A percentile compares a stretch with the other conserved stretches of the same genome.
Conservation (phyloP, 2,797 vertebrate genomes). For the Pangasius djambal region DNA sequence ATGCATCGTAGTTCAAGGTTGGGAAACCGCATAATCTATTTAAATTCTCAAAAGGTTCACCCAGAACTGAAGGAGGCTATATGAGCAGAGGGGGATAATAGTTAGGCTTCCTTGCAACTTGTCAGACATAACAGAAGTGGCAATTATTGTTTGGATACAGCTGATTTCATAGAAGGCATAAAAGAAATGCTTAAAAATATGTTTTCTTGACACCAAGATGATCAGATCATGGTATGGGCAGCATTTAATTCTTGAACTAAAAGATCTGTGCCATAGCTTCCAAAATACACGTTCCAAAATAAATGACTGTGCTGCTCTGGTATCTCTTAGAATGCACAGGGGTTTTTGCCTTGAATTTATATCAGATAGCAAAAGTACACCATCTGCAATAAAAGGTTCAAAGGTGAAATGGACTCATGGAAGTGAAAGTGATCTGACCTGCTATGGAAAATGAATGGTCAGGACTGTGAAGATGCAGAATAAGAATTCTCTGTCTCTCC, state of each 20-base stretch:
- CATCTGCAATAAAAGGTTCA: conserved; percentile 4
- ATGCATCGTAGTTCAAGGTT: neutral
- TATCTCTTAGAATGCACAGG: neutral
- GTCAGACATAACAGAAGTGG: neutral
- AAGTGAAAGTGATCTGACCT: conserved; percentile 11
- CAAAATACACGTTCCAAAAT: neutral
- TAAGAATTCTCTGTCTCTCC: neutral
- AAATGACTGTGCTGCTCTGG: neutral
- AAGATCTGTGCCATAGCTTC: neutral
- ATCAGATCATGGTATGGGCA: neutral
- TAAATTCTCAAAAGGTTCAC: conserved; percentile 1
- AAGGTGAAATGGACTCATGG: conserved; percentile 15
- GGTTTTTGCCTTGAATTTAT: neutral
- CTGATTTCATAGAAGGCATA: conserved; percentile 18
- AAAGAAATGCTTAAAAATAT: conserved; percentile 12
- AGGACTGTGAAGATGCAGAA: neutral
- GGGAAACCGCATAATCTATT: neutral
- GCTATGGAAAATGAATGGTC: neutral
- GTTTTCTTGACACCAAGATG: conserved; percentile 14
- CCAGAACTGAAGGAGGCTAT: neutral
- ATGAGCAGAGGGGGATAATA: neutral
- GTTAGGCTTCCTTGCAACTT: conserved; percentile 13
- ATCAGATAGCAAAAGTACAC: neutral
- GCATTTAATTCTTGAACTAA: neutral
- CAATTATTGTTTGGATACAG: neutral